phyloP scores from a whole-genome alignment of 2,113 vertebrate species.

The Saguinus midas region DNA sequence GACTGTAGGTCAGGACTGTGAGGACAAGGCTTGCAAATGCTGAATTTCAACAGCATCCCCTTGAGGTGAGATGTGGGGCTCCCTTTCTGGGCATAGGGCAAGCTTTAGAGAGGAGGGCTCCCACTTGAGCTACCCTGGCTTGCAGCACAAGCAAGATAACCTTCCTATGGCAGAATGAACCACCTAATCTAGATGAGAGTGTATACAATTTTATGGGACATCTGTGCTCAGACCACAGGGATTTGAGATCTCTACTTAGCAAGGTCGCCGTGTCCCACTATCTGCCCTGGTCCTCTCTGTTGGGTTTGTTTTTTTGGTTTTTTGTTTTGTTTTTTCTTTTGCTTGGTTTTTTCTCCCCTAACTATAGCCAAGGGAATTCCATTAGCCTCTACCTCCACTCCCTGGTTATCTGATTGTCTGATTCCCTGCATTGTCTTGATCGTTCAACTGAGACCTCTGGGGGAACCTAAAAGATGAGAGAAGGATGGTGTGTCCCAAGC shows the following conservation, averaged over 20 bases:
- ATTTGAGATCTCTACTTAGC: constrained; percentile 65
- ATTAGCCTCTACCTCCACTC: background rate
- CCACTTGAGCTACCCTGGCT: background rate
- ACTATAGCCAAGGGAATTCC: background rate
- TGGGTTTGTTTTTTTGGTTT: background rate
- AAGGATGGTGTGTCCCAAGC: background rate
- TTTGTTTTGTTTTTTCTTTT: no score
- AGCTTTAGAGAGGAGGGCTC: background rate
- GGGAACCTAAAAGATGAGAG: constrained; percentile 31
- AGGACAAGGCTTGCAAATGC: background rate
- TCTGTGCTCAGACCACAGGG: constrained; percentile 63
- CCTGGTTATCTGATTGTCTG: background rate
- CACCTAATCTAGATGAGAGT: constrained; percentile 27
- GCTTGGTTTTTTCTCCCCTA: background rate
- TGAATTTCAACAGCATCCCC: background rate
- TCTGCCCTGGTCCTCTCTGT: constrained; percentile 67
- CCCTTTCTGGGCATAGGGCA: background rate
- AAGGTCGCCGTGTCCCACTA: constrained; percentile 55
- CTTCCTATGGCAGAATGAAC: constrained; percentile 41
- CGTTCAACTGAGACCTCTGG: background rate
- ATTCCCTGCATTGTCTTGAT: constrained; percentile 10
- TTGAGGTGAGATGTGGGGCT: background rate
- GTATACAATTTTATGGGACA: constrained; percentile 44
- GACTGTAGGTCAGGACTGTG: background rate
- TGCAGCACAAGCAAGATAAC: constrained; percentile 12